Conservation (phyloP, 2,888 invertebrate species). For the Formica aserva region DNA sequence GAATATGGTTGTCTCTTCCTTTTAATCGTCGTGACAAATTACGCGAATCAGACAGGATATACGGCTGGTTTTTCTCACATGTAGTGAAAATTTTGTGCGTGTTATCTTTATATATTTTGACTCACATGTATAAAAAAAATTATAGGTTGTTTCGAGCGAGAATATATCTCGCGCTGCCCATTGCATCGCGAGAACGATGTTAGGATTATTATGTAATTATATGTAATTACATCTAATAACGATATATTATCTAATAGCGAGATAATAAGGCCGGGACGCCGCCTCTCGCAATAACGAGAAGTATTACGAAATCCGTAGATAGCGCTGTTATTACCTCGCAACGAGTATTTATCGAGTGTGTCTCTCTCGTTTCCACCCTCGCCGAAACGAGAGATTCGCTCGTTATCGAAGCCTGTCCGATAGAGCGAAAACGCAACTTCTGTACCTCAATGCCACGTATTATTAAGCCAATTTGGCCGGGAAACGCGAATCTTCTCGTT, state of each 20-base stretch:
- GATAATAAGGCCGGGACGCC: conserved; percentile 24
- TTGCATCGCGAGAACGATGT: background rate
- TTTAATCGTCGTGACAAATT: background rate
- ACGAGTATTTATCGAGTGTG: conserved; percentile 36
- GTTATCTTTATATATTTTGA: background rate
- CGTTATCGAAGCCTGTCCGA: conserved; percentile 11
- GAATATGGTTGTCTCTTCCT: background rate
- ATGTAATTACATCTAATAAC: too few relatives aligned
- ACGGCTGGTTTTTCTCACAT: background rate
- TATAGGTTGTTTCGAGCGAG: background rate
- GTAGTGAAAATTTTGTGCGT: background rate
- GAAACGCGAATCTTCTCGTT: background rate
- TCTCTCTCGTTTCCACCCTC: conserved; percentile 7
- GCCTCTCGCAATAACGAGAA: conserved; percentile 25
- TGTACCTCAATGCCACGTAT: background rate
- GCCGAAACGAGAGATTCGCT: conserved; percentile 31
- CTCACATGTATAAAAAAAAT: background rate
- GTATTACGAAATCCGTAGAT: conserved; percentile 33
- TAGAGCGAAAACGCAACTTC: background rate
- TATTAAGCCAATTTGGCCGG: conserved; percentile 1
- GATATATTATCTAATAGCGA: conserved; percentile 20
- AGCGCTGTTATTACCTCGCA: conserved; percentile 33
- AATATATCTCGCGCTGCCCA: background rate
- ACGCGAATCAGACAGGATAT: background rate
- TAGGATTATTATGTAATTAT: conserved; percentile 4